phyloP scores from a whole-genome alignment of 1,140 invertebrate genomes.

The Tribolium castaneum region DNA sequence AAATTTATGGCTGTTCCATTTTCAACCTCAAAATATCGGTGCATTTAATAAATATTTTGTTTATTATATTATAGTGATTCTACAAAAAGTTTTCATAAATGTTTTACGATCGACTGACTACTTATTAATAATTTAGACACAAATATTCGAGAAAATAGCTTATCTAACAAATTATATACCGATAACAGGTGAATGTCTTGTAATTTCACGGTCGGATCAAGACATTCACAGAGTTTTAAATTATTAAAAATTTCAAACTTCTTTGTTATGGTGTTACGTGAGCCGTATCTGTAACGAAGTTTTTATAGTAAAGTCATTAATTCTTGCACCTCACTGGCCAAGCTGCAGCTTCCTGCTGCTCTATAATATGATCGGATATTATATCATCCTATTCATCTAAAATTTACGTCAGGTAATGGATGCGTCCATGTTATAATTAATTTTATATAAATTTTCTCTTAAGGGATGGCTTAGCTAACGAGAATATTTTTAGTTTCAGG shows the following conservation, averaged over 20 bases:
- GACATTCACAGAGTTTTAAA: no score
- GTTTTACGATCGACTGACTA: no score
- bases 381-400: neutral
- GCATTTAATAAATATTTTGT: no score
- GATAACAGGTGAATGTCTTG: no score
- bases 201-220: no score
- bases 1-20: neutral
- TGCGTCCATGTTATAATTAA: neutral
- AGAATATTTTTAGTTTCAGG: conserved; percentile 38
- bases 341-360: neutral
- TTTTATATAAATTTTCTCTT: neutral
- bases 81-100: no score
- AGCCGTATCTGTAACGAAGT: neutral
- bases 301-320: neutral
- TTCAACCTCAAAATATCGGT: no score
- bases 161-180: no score
- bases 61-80: no score
- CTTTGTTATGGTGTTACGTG: neutral
- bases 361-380: neutral
- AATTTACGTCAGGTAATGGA: neutral
- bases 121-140: no score
- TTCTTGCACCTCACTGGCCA: neutral
- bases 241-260: neutral
- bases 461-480: conserved; percentile 2
- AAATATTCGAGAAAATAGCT: no score